Percentiles rank a stretch among this genome's conserved stretches.
Conservation (phyloP, 53 echinoderm and acorn worm species). For the Paracentrotus lividus region DNA sequence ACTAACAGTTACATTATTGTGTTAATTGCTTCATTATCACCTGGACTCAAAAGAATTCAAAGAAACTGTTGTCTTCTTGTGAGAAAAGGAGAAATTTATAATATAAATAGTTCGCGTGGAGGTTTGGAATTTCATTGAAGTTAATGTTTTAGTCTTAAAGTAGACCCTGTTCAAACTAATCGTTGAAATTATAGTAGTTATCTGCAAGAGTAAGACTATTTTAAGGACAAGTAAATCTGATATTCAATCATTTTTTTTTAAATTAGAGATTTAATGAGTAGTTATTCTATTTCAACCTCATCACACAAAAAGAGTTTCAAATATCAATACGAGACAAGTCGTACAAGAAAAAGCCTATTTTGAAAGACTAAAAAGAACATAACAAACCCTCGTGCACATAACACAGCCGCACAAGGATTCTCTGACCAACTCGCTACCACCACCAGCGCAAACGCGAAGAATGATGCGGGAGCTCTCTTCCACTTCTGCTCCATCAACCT, state of each 20-base stretch:
- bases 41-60: not conserved
- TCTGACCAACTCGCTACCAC: not conserved
- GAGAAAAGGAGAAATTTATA: not conserved
- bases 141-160: not conserved
- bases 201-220: not conserved
- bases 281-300: not conserved
- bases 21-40: conserved; percentile 27
- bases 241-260: not conserved
- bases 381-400: conserved; percentile 13
- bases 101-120: not conserved
- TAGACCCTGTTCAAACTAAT: not conserved
- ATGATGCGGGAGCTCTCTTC: not conserved
- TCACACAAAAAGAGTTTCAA: not conserved
- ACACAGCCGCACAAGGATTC: not conserved
- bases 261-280: not conserved
- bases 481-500: not conserved
- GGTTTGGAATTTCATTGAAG: not conserved
- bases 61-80: not conserved
- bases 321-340: not conserved
- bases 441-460: not conserved
- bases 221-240: not conserved
- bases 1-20: not conserved
- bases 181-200: not conserved
- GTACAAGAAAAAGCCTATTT: not conserved
- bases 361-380: not conserved